A percentile compares a stretch with the other conserved stretches of the same genome.
phyloP scores from a whole-genome alignment of 30 jellyfish, hydroid and myxozoan species.

The Mastigias papua region DNA sequence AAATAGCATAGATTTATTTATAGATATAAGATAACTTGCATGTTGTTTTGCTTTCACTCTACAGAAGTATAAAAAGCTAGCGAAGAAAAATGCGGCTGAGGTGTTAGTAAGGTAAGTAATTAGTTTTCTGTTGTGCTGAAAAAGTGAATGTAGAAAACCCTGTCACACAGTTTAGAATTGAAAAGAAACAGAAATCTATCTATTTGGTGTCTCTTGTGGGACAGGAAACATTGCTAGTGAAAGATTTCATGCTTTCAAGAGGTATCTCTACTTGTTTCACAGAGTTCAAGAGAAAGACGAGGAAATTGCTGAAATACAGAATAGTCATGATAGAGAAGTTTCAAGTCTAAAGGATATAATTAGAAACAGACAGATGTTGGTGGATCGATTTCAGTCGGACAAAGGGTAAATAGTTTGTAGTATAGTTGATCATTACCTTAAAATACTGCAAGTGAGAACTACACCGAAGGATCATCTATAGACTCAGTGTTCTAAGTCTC shows the following conservation, averaged over 20 bases:
- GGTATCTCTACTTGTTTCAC: neutral
- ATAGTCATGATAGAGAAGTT: conserved; percentile 27
- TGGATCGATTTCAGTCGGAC: conserved; percentile 43
- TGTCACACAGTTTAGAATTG: neutral
- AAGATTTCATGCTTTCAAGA: neutral
- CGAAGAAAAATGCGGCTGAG: conserved; percentile 13
- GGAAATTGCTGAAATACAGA: conserved; percentile 37
- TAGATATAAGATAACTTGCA: too few species aligned
- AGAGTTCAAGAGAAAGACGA: conserved; percentile 65
- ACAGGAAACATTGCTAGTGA: too few species aligned
- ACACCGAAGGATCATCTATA: too few species aligned
- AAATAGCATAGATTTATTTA: too few species aligned
- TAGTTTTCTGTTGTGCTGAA: too few species aligned
- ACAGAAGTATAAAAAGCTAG: conserved; percentile 19
- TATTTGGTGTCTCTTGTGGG: too few species aligned
- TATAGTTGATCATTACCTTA: neutral
- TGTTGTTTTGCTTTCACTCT: neutral
- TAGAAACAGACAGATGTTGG: conserved; percentile 43
- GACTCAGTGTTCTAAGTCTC: too few species aligned
- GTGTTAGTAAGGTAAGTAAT: conserved; percentile 1
- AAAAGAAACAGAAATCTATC: too few species aligned
- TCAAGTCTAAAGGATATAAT: conserved; percentile 14
- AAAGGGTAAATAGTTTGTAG: conserved; percentile 10
- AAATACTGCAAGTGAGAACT: neutral
- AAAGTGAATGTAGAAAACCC: neutral